Evolutionary conservation across 2,113 vertebrate species (phyloP).

Genomic region (Otocyon megalotis): DNA sequence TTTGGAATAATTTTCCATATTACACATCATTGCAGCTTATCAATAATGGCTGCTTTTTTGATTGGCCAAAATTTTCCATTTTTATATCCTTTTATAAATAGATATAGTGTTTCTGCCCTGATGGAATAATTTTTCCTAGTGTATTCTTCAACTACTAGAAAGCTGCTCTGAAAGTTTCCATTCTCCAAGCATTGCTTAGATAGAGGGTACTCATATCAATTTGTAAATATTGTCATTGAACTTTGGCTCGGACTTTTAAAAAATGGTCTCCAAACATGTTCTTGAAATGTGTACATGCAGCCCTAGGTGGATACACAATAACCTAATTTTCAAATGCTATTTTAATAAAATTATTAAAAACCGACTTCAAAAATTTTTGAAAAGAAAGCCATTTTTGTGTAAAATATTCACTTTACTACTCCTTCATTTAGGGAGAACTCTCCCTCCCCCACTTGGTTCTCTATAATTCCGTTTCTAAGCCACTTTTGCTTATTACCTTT

Average conservation of each 20-base stretch:
- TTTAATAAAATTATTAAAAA: slow-evolving; percentile 60
- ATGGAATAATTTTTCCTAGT: background rate
- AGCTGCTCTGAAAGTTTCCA: slow-evolving; percentile 42
- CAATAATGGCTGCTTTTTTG: slow-evolving; percentile 26
- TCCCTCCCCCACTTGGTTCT: background rate
- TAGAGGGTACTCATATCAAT: background rate
- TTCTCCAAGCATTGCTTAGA: background rate
- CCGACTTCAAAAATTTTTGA: slow-evolving; percentile 15
- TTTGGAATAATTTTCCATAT: background rate
- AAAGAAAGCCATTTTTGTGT: slow-evolving; percentile 49
- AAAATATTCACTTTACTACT: slow-evolving; percentile 52
- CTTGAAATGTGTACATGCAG: slow-evolving; percentile 42
- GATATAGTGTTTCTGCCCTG: slow-evolving; percentile 2
- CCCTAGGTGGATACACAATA: background rate
- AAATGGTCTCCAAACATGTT: slow-evolving; percentile 50
- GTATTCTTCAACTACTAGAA: slow-evolving; percentile 30
- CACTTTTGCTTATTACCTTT: slow-evolving; percentile 41
- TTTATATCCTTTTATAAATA: slow-evolving; percentile 34
- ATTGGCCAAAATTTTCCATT: background rate
- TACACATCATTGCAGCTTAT: slow-evolving; percentile 5
- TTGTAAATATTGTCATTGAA: slow-evolving; percentile 64
- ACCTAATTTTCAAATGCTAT: slow-evolving; percentile 20
- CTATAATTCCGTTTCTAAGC: slow-evolving; percentile 7
- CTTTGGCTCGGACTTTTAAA: background rate
- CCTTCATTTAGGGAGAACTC: slow-evolving; percentile 44